Base-by-base conservation (phyloP, 2,888 invertebrate genomes). In the Pseudococcus viburni region DNA sequence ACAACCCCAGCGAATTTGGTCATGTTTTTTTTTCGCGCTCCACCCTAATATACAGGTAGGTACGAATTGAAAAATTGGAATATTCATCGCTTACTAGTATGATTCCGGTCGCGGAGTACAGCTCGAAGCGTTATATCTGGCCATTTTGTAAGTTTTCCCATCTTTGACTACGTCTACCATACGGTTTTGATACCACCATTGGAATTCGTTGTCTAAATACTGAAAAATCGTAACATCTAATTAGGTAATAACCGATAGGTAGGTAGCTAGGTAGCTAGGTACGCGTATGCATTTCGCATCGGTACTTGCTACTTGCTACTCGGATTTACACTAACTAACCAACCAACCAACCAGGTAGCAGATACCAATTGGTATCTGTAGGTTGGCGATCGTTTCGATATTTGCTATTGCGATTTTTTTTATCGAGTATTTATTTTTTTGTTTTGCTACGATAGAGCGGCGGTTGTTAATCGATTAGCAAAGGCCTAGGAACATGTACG, bases 101-200 rank as follows among this genome's bases (percentile, higher is more conserved):
- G 95, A 95, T 91, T 95, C 95, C 0, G 95, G 95, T 73, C 95
- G 92, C 0, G 95, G 95, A 0, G 94, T 95, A 0, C 91, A 90
- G 85, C 94, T 94, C 0, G 92, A 92, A 39, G 94, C 93, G 89
- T 92, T 93, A 90, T 94, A 95, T 89, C 94, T 93, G 0, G 94
- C 93, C 89, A 95, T 90, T 0, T 92, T 93, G 90, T 94, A 94
- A 0, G 90, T 91, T 8, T 90, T 91, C 0, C 93, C 93, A 89
- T 93, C 91, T 90, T 93, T 93, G 88, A 89, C 89, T 4, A 91
- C 89, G 26, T 89, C 88, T 0, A 94, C 91, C 0, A 92, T 91
- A 89, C 94, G 93, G 6, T 94, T 93, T 2, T 93, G 92, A 90
- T 94, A 91, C 95, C 95, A 95, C 90, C 94, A 95, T 0, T 93